A percentile compares a stretch with the other conserved stretches of the same genome.
Evolutionary conservation across 2,797 vertebrate species (phyloP).

Genomic region (Amniataba percoides): DNA sequence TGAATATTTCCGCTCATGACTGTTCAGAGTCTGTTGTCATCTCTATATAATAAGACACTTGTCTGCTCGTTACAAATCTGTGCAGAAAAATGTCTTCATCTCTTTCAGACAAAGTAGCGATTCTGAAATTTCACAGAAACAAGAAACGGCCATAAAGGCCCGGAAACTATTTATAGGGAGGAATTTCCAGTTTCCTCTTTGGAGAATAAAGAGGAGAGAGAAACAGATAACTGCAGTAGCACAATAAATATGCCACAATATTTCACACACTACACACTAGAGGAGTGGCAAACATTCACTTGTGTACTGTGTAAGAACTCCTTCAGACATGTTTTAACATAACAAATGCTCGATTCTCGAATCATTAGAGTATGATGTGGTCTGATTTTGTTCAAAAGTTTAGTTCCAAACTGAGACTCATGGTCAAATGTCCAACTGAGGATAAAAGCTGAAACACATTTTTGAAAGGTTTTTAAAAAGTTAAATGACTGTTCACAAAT

Average conservation of each 20-base stretch:
- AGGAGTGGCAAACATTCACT: neutral
- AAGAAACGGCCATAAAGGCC: neutral
- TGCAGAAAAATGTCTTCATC: neutral
- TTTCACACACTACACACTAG: neutral
- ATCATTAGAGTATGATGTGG: neutral
- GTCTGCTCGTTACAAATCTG: slow-evolving; percentile 6
- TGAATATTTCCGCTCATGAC: neutral
- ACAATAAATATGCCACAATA: neutral
- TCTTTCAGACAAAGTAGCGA: slow-evolving; percentile 1
- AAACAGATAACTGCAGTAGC: neutral
- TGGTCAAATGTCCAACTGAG: too few species aligned
- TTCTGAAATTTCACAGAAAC: slow-evolving; percentile 28
- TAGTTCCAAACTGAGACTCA: too few species aligned
- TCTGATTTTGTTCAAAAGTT: neutral
- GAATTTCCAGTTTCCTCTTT: slow-evolving; percentile 7
- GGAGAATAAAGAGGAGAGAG: neutral
- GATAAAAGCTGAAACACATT: too few species aligned
- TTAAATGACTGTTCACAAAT: neutral
- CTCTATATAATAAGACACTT: slow-evolving; percentile 5
- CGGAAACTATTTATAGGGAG: neutral
- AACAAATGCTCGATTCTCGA: neutral
- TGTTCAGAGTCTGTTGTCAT: neutral
- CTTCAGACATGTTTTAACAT: neutral
- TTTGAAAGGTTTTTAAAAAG: neutral
- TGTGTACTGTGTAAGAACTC: neutral